Conservation (phyloP, 2,888 invertebrate genomes). For the Orthosia incerta region DNA sequence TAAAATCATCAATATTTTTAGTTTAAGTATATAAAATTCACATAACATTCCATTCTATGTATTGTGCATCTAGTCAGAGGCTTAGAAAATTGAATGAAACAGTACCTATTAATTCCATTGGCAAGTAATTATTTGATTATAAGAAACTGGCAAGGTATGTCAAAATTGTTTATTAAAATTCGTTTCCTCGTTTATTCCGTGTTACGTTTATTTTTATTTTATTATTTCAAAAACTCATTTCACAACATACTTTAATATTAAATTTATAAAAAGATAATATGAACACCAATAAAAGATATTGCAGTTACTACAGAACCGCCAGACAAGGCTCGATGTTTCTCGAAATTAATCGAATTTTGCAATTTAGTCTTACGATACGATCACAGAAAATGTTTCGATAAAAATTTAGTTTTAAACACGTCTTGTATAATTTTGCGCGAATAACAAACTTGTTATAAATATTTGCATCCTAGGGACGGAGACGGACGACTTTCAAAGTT, state of each 20-base stretch:
- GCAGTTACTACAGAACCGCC: constrained; percentile 36
- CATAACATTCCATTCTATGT: constrained; percentile 45
- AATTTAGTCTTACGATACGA: constrained; percentile 62
- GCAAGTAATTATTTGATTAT: constrained; percentile 52
- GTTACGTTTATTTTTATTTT: constrained; percentile 7
- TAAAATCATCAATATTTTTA: constrained; percentile 59
- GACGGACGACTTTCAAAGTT: constrained; percentile 64
- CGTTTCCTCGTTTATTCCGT: not conserved
- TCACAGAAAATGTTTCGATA: constrained; percentile 63
- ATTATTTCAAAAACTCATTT: constrained; percentile 17
- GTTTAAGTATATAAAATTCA: constrained; percentile 66
- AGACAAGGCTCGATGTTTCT: constrained; percentile 57
- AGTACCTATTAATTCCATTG: constrained; percentile 34
- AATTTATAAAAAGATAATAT: constrained; percentile 57
- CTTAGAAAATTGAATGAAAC: constrained; percentile 29
- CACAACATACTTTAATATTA: constrained; percentile 32
- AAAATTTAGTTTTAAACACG: constrained; percentile 36
- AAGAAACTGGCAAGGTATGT: constrained; percentile 55
- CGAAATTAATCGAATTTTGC: constrained; percentile 52
- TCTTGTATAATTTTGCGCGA: constrained; percentile 62
- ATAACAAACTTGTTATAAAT: constrained; percentile 47
- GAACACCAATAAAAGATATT: constrained; percentile 47
- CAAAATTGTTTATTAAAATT: constrained; percentile 28
- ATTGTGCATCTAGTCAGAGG: constrained; percentile 59
- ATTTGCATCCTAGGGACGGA: constrained; percentile 77